phyloP scores from a whole-genome alignment of 2,797 vertebrate genomes.

The Sphenopsis melanotis region DNA sequence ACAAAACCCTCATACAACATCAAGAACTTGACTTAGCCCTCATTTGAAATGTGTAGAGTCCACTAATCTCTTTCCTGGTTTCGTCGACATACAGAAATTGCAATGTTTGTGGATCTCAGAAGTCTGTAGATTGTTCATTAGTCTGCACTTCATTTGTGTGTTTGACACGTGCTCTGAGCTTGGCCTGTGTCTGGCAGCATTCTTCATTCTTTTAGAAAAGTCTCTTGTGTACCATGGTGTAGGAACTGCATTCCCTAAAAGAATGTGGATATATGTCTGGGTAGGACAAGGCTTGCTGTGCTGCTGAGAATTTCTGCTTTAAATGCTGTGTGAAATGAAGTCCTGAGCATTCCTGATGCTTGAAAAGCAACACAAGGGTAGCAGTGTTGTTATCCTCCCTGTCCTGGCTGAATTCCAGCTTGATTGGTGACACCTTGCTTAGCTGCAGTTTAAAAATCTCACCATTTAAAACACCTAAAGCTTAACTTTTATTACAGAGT shows the following conservation, averaged over 20 bases:
- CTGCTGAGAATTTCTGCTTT: background rate
- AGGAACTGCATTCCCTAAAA: background rate
- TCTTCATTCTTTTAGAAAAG: background rate
- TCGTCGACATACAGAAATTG: background rate
- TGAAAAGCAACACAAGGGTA: background rate
- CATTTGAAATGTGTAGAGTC: slow-evolving; percentile 30
- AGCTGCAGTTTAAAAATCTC: background rate
- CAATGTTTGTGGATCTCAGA: background rate
- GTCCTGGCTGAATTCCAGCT: slow-evolving; percentile 3
- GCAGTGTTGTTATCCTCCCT: background rate
- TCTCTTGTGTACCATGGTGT: background rate
- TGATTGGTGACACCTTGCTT: background rate
- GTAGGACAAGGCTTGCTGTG: background rate
- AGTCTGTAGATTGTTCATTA: background rate
- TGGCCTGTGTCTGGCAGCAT: background rate
- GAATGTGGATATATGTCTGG: background rate
- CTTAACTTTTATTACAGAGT: background rate
- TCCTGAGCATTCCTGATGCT: background rate
- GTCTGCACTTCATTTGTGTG: background rate
- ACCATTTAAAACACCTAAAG: background rate
- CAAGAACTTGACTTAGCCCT: slow-evolving; percentile 45
- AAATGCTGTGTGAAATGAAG: background rate
- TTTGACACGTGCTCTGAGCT: background rate
- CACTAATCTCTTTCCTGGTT: slow-evolving; percentile 16
- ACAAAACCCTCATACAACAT: slow-evolving; percentile 34